Conservation (phyloP, 2,113 vertebrate genomes). For the Cynopterus brachyotis region DNA sequence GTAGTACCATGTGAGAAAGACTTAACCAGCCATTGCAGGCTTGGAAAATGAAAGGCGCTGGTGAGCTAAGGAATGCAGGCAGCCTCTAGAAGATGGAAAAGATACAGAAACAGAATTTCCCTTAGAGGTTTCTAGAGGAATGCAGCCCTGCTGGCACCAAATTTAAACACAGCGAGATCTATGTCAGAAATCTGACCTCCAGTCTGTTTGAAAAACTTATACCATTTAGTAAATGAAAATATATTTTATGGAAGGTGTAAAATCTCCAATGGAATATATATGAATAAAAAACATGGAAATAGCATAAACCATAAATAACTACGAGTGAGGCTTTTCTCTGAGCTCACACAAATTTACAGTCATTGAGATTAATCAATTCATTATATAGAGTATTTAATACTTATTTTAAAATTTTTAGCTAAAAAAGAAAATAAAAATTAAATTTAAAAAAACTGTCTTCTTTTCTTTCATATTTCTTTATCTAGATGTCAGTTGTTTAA, state of each 20-base stretch:
- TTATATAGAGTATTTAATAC: background rate
- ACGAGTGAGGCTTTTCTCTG: background rate
- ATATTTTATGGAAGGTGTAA: background rate
- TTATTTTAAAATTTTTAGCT: background rate
- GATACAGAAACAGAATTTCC: background rate
- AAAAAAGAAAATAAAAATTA: background rate
- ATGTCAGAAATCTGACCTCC: background rate
- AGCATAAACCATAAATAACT: background rate
- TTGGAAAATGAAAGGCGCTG: background rate
- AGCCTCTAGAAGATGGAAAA: background rate
- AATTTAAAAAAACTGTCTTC: background rate
- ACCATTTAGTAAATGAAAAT: conserved; percentile 55
- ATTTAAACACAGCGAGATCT: background rate
- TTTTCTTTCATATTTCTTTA: background rate
- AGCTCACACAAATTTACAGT: background rate
- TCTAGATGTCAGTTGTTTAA: background rate
- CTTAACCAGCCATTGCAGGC: background rate
- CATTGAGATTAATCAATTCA: background rate
- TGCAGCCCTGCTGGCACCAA: background rate
- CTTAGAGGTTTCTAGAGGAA: background rate
- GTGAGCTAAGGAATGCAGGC: background rate
- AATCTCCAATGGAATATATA: background rate
- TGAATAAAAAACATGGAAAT: background rate
- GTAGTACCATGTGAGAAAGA: background rate
- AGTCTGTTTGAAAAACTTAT: conserved; percentile 34